Evolutionary conservation across 2,113 vertebrate genomes (phyloP).

Genomic region (Sylvilagus bachmani): DNA sequence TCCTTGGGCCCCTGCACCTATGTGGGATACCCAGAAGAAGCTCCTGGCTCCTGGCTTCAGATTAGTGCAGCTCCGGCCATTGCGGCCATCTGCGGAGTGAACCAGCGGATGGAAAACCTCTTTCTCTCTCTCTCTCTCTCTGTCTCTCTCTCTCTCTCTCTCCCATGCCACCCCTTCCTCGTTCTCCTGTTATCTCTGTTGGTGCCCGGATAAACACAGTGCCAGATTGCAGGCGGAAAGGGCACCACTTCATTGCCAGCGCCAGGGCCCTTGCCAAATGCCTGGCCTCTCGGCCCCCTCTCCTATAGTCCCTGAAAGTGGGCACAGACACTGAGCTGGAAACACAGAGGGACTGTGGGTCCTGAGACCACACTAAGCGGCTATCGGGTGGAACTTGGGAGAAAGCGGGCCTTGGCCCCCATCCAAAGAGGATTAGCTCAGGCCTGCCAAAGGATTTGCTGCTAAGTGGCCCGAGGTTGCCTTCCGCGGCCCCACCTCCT

Average conservation of each 20-base stretch:
- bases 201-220: background rate
- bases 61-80: no score
- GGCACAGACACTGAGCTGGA: background rate
- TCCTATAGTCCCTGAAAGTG: background rate
- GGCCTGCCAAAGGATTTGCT: conserved; percentile 72
- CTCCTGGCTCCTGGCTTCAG: no score
- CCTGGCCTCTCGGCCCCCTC: background rate
- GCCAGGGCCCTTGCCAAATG: background rate
- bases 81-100: no score
- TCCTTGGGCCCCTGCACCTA: no score
- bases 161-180: background rate
- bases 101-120: no score
- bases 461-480: conserved; percentile 67
- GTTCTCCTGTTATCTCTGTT: background rate
- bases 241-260: background rate
- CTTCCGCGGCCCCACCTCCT: conserved; percentile 56
- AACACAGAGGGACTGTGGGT: background rate
- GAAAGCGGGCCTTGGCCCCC: conserved; percentile 47
- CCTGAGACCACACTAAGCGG: conserved; percentile 11
- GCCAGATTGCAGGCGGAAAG: background rate
- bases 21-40: no score
- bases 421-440: conserved; percentile 70
- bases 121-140: no score
- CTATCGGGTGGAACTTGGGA: conserved; percentile 37
- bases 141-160: no score